Evolutionary conservation across 2,888 invertebrate species (phyloP), one percentile per base, ranked within the genome.

Genomic region (Rapana venosa): DNA sequence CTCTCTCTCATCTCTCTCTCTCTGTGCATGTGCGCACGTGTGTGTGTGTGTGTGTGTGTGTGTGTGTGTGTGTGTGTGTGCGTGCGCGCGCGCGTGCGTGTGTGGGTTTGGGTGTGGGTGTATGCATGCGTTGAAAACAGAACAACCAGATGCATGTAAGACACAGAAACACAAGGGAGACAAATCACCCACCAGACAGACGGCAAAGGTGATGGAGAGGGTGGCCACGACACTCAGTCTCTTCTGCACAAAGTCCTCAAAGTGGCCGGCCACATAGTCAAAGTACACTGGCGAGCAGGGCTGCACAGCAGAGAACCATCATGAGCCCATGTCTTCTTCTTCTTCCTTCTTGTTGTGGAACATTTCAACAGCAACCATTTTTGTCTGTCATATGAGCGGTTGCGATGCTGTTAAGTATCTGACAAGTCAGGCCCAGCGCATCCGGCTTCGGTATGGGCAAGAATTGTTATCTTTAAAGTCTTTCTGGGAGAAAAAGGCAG

Each of bases 231-330:
- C 85, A 0, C 58, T 58, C 87, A 88, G 90, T 15, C 90, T 88
- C 26, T 90, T 81, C 70, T 79, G n/a, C 70, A 91, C 85, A 66
- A 91, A 90, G 58, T 88, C 70, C 70, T 90, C 86, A 36, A 91
- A 88, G 79, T 89, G 87, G 5, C 87, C 58, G 32, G 81, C 88
- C 22, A 90, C 90, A 85, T 89, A 88, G 26, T 47, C 77, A 86
- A 66, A 88, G 88, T 91, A 91, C 70, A 77, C 81, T 8, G 88
- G 88, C n/a, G 56, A 35, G 85, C 91, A 91, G 22, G 88, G 58
- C 91, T 91, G 90, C 30, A 70, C 77, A 87, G 20, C 20, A 30
- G n/a, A 79, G 47, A 8, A 47, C 47, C 47, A 8, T 47, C 47
- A 47, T 8, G 4, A 47, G 47, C 4, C 47, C 47, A 47, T 47